A percentile compares a stretch with the other conserved stretches of the same genome.
Conservation (phyloP, 2,888 invertebrate species). For the Coelogynopora nodosa region DNA sequence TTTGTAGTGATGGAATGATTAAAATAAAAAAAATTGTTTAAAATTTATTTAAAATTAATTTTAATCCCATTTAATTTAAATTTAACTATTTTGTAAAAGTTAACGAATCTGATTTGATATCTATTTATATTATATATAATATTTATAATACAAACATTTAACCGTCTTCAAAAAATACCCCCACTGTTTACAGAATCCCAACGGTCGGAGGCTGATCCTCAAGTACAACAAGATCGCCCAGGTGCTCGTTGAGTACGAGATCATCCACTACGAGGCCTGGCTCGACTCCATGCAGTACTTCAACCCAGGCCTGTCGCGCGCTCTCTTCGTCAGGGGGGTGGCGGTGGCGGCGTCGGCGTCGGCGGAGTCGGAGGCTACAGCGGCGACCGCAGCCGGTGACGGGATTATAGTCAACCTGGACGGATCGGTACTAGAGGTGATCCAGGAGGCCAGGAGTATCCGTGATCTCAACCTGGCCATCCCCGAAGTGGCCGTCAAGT, state of each 20-base stretch:
- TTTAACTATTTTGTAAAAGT: too few relatives aligned
- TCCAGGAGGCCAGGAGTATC: conserved; percentile 61
- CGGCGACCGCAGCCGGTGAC: conserved; percentile 48
- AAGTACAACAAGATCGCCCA: conserved; percentile 62
- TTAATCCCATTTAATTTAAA: too few relatives aligned
- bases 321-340: conserved; percentile 65
- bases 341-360: background rate
- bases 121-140: too few relatives aligned
- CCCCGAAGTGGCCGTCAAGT: conserved; percentile 57
- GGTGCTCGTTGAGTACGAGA: conserved; percentile 61
- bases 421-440: conserved; percentile 59
- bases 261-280: conserved; percentile 61
- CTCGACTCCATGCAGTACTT: conserved; percentile 58
- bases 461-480: conserved; percentile 59
- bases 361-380: background rate
- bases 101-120: too few relatives aligned
- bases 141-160: too few relatives aligned
- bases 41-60: too few relatives aligned
- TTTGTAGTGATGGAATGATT: too few relatives aligned
- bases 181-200: conserved; percentile 55
- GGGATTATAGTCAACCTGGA: conserved; percentile 61
- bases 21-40: too few relatives aligned
- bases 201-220: conserved; percentile 59
- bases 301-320: conserved; percentile 57
- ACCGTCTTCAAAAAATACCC: too few relatives aligned